Percentiles rank a stretch among this genome's conserved stretches.
These are phyloP conservation scores for Schizopygopsis malacanthus DNA, from an alignment of 2,797 vertebrate genomes.

Conservation along the genomic window DNA sequence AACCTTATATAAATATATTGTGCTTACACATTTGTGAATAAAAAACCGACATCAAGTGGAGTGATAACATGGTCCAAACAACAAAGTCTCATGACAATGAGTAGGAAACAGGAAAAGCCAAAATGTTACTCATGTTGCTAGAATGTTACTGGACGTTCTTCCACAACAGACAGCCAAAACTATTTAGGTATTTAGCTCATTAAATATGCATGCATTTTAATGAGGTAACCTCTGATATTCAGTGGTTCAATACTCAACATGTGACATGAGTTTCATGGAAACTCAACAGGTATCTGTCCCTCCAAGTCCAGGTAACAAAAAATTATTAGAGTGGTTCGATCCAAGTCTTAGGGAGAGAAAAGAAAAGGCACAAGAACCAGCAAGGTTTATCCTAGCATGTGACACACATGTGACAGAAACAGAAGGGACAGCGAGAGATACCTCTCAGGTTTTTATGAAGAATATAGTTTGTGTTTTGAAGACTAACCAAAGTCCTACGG, in stretches of 20 bases:
- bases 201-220: not conserved
- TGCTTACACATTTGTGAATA: no score
- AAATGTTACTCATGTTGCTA: not conserved
- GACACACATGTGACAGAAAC: not conserved
- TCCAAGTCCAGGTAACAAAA: not conserved
- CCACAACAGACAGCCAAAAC: not conserved
- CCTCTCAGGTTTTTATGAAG: not conserved
- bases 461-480: not conserved
- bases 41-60: no score
- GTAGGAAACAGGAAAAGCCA: not conserved
- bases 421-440: not conserved
- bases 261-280: not conserved
- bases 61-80: no score
- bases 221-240: not conserved
- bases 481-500: not conserved
- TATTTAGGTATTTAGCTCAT: not conserved
- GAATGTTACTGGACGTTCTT: not conserved
- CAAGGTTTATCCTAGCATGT: not conserved
- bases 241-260: not conserved
- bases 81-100: no score
- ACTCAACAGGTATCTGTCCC: not conserved
- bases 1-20: no score
- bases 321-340: not conserved
- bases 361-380: not conserved
- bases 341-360: not conserved